Evolutionary conservation across 2,888 invertebrate species (phyloP).

Genomic region (Himalopsyche kuldschensis): DNA sequence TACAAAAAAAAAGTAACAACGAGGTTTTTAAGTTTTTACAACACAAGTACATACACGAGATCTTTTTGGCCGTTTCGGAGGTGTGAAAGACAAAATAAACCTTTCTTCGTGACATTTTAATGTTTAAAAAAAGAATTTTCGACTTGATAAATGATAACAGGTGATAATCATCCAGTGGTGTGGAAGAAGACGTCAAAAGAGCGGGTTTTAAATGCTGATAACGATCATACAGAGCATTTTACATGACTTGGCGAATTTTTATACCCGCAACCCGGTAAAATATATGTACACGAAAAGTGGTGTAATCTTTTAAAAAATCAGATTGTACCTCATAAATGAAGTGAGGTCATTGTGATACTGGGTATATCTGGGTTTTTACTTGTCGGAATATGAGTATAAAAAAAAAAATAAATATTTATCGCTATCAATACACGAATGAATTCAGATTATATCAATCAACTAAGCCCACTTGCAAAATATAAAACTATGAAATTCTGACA

Average conservation of each 20-base stretch:
- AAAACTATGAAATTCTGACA: too few species aligned
- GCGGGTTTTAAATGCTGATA: background rate
- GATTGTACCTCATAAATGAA: too few species aligned
- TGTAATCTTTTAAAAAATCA: too few species aligned
- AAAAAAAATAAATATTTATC: too few species aligned
- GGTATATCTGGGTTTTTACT: too few species aligned
- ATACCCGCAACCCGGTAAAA: too few species aligned
- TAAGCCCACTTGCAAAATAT: too few species aligned
- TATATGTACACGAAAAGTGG: too few species aligned
- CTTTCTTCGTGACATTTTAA: conserved; percentile 3
- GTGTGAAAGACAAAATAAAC: background rate
- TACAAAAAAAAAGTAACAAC: background rate
- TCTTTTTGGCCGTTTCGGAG: background rate
- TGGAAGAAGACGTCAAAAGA: background rate
- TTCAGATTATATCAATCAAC: too few species aligned
- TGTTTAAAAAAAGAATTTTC: background rate
- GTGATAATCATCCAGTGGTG: background rate
- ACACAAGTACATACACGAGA: background rate
- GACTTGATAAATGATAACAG: background rate
- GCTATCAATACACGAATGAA: too few species aligned
- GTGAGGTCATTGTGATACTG: too few species aligned
- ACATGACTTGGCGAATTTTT: background rate
- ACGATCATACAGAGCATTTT: background rate
- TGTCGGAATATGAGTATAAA: too few species aligned
- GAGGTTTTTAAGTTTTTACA: background rate